Evolutionary conservation across 1,140 invertebrate genomes (phyloP).

Genomic region (Atta cephalotes): DNA sequence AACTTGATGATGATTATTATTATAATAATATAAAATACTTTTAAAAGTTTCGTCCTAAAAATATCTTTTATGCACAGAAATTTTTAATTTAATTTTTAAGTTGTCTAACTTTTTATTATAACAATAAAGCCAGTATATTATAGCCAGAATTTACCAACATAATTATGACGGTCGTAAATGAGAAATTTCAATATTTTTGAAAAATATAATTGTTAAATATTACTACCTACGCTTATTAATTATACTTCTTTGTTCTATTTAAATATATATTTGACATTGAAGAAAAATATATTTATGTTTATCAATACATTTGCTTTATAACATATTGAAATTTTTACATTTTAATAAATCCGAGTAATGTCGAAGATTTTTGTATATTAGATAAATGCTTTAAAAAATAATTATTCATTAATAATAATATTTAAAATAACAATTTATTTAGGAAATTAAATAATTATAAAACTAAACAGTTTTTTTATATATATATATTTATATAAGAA

Average conservation of each 20-base stretch:
- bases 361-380: not conserved
- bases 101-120: not conserved
- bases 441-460: not conserved
- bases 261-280: slow-evolving; percentile 17
- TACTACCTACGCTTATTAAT: not conserved
- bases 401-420: not conserved
- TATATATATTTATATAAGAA: not conserved
- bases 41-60: slow-evolving; percentile 31
- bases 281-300: not conserved
- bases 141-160: not conserved
- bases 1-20: slow-evolving; percentile 51
- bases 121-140: not conserved
- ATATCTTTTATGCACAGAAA: not conserved
- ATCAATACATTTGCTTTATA: not conserved
- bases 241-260: not conserved
- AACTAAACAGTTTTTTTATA: not conserved
- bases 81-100: slow-evolving; percentile 47
- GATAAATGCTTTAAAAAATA: not conserved
- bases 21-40: slow-evolving; percentile 49
- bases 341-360: not conserved
- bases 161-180: not conserved
- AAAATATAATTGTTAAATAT: not conserved
- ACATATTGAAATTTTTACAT: not conserved
- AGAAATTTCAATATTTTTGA: not conserved
- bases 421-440: not conserved